Evolutionary conservation across 1,140 invertebrate species (phyloP).

Genomic region (Drosophila lowei): DNA sequence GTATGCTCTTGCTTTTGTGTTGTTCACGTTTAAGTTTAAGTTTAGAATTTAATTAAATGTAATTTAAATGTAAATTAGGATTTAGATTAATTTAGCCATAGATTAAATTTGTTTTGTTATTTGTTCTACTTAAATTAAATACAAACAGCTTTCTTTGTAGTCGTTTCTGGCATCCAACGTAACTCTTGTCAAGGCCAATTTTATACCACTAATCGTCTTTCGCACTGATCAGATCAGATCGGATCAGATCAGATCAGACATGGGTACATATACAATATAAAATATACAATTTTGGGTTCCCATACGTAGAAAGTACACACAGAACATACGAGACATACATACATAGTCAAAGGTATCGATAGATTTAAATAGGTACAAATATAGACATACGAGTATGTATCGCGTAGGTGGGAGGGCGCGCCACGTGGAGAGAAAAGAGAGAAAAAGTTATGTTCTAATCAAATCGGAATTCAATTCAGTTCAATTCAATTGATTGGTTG

Average conservation of each 20-base stretch:
- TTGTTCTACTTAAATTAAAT: conserved; percentile 83
- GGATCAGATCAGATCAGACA: conserved; percentile 6
- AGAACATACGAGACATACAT: conserved; percentile 7
- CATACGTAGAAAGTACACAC: conserved; percentile 24
- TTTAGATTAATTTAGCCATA: conserved; percentile 73
- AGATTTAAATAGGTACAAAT: conserved; percentile 26
- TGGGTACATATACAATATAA: conserved; percentile 19
- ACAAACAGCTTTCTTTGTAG: conserved; percentile 82
- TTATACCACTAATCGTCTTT: conserved; percentile 82
- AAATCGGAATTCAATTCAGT: conserved; percentile 53
- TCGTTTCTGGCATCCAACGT: conserved; percentile 83
- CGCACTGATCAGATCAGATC: conserved; percentile 58
- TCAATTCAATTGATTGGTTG: conserved; percentile 32
- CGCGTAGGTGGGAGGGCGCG: conserved; percentile 65
- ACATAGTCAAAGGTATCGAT: conserved; percentile 21
- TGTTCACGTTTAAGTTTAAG: conserved; percentile 47
- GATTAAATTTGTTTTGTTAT: conserved; percentile 75
- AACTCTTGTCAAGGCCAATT: conserved; percentile 83
- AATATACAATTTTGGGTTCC: conserved; percentile 20
- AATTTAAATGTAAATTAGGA: conserved; percentile 42
- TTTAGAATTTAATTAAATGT: conserved; percentile 61
- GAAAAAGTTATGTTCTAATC: conserved; percentile 78
- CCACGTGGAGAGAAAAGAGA: conserved; percentile 76
- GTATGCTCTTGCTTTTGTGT: conserved; percentile 30
- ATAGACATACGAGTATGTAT: conserved; percentile 42